Conservation (phyloP, 2,797 vertebrate genomes). For the Varecia variegata region DNA sequence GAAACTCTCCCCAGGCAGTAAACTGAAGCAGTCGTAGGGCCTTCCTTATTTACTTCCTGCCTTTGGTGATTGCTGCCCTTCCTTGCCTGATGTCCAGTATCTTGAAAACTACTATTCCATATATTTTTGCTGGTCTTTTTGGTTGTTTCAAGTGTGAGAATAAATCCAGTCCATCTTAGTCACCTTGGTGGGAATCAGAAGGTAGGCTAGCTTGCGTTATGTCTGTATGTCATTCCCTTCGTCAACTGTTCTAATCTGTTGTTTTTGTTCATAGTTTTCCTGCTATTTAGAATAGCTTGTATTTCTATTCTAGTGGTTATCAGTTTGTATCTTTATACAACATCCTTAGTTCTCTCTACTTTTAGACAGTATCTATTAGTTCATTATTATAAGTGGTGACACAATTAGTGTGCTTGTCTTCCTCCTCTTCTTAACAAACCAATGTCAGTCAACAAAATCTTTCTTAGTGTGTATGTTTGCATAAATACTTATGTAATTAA, state of each 20-base stretch:
- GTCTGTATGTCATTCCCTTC: not conserved
- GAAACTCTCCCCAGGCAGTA: not conserved
- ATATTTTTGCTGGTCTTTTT: not conserved
- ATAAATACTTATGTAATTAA: not conserved
- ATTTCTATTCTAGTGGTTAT: not conserved
- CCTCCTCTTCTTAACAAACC: not conserved
- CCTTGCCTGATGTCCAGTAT: not conserved
- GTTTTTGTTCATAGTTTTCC: not conserved
- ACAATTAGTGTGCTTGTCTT: not conserved
- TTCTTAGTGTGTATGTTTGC: not conserved
- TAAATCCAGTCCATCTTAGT: not conserved
- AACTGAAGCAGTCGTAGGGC: not conserved
- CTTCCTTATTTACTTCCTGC: not conserved
- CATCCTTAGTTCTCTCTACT: not conserved
- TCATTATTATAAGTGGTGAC: not conserved
- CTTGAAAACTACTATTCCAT: not conserved
- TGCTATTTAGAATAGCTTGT: not conserved
- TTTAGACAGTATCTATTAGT: not conserved
- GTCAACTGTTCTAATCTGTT: not conserved
- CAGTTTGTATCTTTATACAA: not conserved
- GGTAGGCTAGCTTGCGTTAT: not conserved
- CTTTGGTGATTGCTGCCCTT: not conserved
- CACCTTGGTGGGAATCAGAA: not conserved
- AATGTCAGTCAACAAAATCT: not conserved
- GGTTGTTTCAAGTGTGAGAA: not conserved